phyloP scores from a whole-genome alignment of 2,888 invertebrate genomes.

The Danaus chrysippus region DNA sequence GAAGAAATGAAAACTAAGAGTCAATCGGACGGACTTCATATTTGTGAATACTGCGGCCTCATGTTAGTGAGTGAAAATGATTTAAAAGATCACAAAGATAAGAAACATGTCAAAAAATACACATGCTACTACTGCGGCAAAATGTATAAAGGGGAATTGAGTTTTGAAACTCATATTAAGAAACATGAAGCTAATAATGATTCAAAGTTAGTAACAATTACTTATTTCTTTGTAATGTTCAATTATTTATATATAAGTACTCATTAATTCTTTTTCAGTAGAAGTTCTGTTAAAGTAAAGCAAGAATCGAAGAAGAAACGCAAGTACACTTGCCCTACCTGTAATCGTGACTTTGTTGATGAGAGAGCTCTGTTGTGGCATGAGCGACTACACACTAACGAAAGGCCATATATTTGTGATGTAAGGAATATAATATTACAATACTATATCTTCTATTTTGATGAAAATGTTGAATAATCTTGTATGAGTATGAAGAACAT shows the following conservation, averaged over 20 bases:
- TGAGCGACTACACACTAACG: constrained; percentile 58
- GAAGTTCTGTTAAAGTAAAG: constrained; percentile 14
- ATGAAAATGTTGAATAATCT: no score
- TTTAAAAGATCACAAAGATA: constrained; percentile 48
- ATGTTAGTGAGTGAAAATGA: constrained; percentile 43
- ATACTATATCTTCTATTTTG: no score
- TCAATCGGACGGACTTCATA: constrained; percentile 40
- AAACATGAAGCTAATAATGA: constrained; percentile 57
- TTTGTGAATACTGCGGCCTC: constrained; percentile 61
- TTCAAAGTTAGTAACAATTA: constrained; percentile 34
- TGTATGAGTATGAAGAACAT: no score
- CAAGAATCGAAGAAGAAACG: constrained; percentile 26
- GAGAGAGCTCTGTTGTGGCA: constrained; percentile 65
- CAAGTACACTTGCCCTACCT: constrained; percentile 49
- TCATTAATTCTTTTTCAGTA: constrained; percentile 3
- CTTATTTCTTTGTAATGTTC: neutral
- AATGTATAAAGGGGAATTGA: constrained; percentile 55
- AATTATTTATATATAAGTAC: neutral
- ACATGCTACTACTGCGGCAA: constrained; percentile 67
- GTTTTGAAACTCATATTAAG: constrained; percentile 59
- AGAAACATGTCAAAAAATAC: constrained; percentile 54
- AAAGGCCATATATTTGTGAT: constrained; percentile 59
- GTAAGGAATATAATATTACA: constrained; percentile 39
- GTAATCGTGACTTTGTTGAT: constrained; percentile 56
- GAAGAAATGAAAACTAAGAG: constrained; percentile 37